Percentiles rank a stretch among this genome's conserved stretches.
Conservation (phyloP, 2,113 vertebrate species). For the Colinus virginianus region DNA sequence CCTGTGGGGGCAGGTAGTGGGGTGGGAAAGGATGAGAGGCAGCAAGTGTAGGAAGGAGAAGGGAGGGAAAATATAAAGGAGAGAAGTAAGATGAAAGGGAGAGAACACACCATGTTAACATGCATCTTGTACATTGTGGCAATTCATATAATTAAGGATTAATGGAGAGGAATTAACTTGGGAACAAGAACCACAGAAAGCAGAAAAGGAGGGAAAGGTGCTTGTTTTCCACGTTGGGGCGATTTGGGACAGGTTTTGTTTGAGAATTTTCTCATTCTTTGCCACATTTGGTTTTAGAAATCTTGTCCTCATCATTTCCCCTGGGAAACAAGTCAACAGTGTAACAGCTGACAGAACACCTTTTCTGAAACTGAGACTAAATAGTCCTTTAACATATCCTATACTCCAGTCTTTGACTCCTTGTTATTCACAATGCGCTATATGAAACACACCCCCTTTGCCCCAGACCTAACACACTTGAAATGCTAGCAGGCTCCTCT, state of each 20-base stretch:
- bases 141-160: not conserved
- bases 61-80: not conserved
- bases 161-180: not conserved
- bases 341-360: conserved; percentile 14
- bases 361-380: conserved; percentile 48
- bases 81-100: not conserved
- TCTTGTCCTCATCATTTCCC: not conserved
- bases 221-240: fast-evolving
- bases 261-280: conserved; percentile 31
- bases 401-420: not conserved
- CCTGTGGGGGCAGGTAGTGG: not conserved
- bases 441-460: not conserved
- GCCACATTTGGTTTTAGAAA: conserved; percentile 12
- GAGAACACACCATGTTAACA: not conserved
- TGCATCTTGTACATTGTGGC: not conserved
- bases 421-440: not conserved
- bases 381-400: conserved; percentile 22
- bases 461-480: not conserved
- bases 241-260: not conserved
- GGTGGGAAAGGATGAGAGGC: not conserved
- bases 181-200: not conserved
- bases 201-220: not conserved
- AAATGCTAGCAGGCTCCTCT: not conserved
- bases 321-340: conserved; percentile 17
- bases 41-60: not conserved